These are phyloP conservation scores for Pseudorasbora parva DNA, from an alignment of 2,113 vertebrate species.

Conservation along the genomic window DNA sequence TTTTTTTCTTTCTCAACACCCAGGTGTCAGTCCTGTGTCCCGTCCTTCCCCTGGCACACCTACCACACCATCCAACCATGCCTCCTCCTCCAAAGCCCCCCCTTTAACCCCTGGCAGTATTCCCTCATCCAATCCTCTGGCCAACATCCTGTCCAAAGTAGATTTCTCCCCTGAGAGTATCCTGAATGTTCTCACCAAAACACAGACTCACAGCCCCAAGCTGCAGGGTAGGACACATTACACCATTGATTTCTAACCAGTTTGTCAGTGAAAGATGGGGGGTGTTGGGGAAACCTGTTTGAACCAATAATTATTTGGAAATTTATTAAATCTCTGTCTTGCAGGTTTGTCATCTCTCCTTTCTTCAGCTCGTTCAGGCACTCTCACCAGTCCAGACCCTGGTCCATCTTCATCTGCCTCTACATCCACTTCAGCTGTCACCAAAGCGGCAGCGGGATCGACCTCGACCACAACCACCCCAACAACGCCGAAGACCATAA, in stretches of 20 bases:
- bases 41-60: constrained; percentile 88
- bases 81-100: constrained; percentile 79
- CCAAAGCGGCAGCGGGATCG: constrained; percentile 61
- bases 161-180: constrained; percentile 95
- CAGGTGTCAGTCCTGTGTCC: constrained; percentile 87
- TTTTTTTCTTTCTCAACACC: background rate
- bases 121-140: constrained; percentile 82
- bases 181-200: constrained; percentile 91
- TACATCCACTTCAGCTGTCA: constrained; percentile 49
- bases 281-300: background rate
- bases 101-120: constrained; percentile 71
- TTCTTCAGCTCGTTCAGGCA: constrained; percentile 77
- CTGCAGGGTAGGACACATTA: constrained; percentile 79
- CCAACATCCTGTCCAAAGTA: constrained; percentile 94
- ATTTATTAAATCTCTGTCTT: constrained; percentile 54
- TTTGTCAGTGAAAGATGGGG: background rate
- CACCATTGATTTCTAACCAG: background rate
- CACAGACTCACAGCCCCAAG: constrained; percentile 80
- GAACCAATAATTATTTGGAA: background rate
- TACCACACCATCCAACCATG: constrained; percentile 81
- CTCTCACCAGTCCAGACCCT: constrained; percentile 43
- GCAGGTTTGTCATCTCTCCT: constrained; percentile 92
- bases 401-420: constrained; percentile 72
- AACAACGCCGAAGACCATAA: constrained; percentile 79
- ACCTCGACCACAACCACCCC: constrained; percentile 78